phyloP scores from a whole-genome alignment of 1,140 invertebrate genomes.

The Conus betulinus region DNA sequence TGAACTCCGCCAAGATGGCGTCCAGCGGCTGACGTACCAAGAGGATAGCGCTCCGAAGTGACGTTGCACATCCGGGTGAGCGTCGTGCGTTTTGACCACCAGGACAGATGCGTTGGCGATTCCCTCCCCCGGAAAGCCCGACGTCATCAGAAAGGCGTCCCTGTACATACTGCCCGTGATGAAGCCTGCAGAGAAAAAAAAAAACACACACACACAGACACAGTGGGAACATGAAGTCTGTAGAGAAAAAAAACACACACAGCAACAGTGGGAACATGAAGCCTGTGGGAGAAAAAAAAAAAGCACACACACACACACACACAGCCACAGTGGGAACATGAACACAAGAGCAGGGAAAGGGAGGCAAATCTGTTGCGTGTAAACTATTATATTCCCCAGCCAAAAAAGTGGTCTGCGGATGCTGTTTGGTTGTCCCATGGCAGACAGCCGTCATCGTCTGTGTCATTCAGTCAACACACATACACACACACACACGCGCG shows the following conservation, averaged over 20 bases:
- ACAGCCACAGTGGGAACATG: too few relatives aligned
- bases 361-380: too few relatives aligned
- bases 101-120: constrained; percentile 84
- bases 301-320: too few relatives aligned
- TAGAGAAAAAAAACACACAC: not conserved
- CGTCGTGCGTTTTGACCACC: constrained; percentile 88
- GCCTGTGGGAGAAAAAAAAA: not conserved
- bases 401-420: too few relatives aligned
- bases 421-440: too few relatives aligned
- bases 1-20: constrained; percentile 79
- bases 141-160: constrained; percentile 83
- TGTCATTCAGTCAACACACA: too few relatives aligned
- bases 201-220: constrained; percentile 5
- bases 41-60: constrained; percentile 51
- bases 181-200: constrained; percentile 77
- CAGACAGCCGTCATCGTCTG: too few relatives aligned
- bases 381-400: too few relatives aligned
- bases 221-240: not conserved
- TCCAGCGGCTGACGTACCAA: constrained; percentile 57
- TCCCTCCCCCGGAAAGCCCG: constrained; percentile 88
- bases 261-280: not conserved
- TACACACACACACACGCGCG: not conserved
- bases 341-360: too few relatives aligned
- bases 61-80: constrained; percentile 75
- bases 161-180: constrained; percentile 77